Conservation (phyloP, 2,113 vertebrate genomes). For the Apus apus region DNA sequence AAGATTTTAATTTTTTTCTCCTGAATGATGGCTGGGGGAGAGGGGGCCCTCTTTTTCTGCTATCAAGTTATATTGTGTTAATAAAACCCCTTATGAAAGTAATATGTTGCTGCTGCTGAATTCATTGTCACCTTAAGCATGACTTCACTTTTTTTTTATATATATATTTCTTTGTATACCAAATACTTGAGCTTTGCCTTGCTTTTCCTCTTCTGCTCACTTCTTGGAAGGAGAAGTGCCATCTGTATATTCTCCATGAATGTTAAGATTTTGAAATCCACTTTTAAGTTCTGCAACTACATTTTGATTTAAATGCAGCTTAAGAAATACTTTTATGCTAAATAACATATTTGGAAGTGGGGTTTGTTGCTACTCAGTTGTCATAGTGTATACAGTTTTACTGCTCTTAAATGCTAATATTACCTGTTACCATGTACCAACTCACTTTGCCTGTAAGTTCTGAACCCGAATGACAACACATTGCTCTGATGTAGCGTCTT, state of each 20-base stretch:
- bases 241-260: background rate
- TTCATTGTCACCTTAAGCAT: conserved; percentile 20
- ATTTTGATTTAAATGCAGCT: background rate
- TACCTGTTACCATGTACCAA: background rate
- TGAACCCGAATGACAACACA: background rate
- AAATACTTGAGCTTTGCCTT: background rate
- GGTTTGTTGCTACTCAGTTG: background rate
- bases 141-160: background rate
- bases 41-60: background rate
- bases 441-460: background rate
- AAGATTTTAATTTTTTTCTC: background rate
- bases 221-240: background rate
- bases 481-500: background rate
- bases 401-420: background rate
- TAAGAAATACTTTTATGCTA: background rate
- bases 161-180: background rate
- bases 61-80: background rate
- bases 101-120: background rate
- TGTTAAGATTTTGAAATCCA: background rate
- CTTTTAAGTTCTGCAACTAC: background rate
- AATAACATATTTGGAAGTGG: background rate
- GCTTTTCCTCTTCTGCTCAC: background rate
- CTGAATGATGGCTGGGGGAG: background rate
- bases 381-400: background rate
- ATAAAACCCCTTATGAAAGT: background rate